Evolutionary conservation across 2,113 vertebrate species (phyloP), one percentile per base, ranked within the genome.

Genomic region (Vombatus ursinus): DNA sequence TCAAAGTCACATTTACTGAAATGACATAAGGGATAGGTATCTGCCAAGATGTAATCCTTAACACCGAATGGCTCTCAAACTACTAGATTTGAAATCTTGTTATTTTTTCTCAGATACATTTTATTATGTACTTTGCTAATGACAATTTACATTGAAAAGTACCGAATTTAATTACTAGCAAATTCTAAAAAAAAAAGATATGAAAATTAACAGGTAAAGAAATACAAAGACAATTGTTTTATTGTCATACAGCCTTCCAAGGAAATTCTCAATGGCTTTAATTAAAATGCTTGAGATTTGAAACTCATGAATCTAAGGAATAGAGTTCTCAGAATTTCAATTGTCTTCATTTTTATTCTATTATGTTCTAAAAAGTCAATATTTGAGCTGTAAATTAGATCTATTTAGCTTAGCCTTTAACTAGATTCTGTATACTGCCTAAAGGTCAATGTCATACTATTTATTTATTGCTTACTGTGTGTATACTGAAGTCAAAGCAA

Each of bases 141-240:
- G 90, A 90, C 52, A 96, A 95, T 90, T 94, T 91, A 91, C 90
- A 93, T 90, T 47, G 9, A 90, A 91, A 96, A 95, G 93, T 48
- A 94, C 37, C 68, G 47, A 77, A 52, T 61, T 53, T 92, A n/a
- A 52, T 91, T 95, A 50, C 24, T 77, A 31, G 9, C 50, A 96
- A 93, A 50, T 92, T 68, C 31, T 37, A 89, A 57, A 25, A 95
- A 95, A 93, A 19, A 24, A 92, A 94, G 89, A 48, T 92, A 90
- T 37, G 26, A 48, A 92, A 92, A 90, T 26, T 84, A 94, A 92
- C 37, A 93, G n/a, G 89, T 68, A 89, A 94, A 77, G n/a, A n/a
- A 93, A 93, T 92, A 90, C 52, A 91, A 89, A n/a, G 49, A 61
- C 57, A 94, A 77, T 84, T 47, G 94, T 84, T 96, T 94, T 49